Evolutionary conservation across 1,140 invertebrate species (phyloP).

Genomic region (Drosophila ogumai): DNA sequence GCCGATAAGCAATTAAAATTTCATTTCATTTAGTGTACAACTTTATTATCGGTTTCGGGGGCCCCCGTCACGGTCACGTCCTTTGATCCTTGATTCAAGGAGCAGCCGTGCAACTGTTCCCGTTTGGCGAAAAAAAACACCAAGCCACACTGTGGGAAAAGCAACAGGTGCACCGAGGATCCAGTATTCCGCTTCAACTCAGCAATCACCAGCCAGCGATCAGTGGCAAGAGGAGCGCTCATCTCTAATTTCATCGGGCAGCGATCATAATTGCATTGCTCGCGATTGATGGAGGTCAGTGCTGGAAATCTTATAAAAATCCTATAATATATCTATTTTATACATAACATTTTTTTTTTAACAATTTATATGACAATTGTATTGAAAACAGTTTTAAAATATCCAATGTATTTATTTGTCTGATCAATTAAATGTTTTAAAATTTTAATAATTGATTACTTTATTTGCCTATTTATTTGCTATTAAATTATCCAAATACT

Average conservation of each 20-base stretch:
- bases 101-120: slow-evolving; percentile 30
- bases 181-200: slow-evolving; percentile 6
- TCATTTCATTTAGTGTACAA: slow-evolving; percentile 76
- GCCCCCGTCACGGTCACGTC: slow-evolving; percentile 68
- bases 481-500: no score
- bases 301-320: neutral
- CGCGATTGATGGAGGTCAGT: slow-evolving; percentile 38
- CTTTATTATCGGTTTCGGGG: slow-evolving; percentile 70
- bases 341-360: no score
- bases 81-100: slow-evolving; percentile 66
- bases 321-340: neutral
- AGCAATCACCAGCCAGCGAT: slow-evolving; percentile 4
- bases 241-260: slow-evolving; percentile 66
- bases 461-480: no score
- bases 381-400: neutral
- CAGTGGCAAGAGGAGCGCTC: neutral
- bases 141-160: slow-evolving; percentile 71
- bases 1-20: slow-evolving; percentile 80
- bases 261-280: slow-evolving; percentile 54
- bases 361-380: no score
- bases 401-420: neutral
- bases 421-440: neutral
- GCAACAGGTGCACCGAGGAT: slow-evolving; percentile 73
- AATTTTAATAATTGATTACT: neutral
- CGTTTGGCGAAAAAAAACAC: slow-evolving; percentile 29